A percentile compares a stretch with the other conserved stretches of the same genome.
These are phyloP conservation scores for Papilio machaon DNA, from an alignment of 1,140 invertebrate genomes.

Conservation along the genomic window DNA sequence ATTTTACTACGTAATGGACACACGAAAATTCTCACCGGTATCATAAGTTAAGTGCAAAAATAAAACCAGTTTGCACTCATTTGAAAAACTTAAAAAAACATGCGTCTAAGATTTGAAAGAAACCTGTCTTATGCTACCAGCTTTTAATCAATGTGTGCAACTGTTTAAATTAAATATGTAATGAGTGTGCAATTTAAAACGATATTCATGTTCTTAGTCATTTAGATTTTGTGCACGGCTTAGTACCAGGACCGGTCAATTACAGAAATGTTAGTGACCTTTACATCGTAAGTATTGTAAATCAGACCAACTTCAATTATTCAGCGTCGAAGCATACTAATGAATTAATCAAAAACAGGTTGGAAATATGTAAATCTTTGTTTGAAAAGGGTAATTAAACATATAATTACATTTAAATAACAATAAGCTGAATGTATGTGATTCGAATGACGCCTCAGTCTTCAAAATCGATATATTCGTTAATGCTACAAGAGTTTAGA, in stretches of 20 bases:
- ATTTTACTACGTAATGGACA: too few relatives aligned
- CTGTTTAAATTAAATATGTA: conserved; percentile 19
- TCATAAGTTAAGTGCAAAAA: conserved; percentile 3
- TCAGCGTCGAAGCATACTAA: background rate
- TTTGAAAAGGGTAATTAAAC: background rate
- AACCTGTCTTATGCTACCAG: background rate
- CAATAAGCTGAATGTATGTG: background rate
- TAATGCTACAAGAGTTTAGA: background rate
- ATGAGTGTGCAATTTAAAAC: conserved; percentile 17
- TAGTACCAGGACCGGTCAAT: background rate
- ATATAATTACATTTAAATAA: background rate
- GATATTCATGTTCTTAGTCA: background rate
- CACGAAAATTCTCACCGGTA: background rate
- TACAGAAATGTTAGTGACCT: conserved; percentile 13
- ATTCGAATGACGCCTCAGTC: background rate
- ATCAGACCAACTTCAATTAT: background rate
- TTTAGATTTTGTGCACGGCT: conserved; percentile 1
- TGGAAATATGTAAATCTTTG: background rate
- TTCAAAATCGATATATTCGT: background rate
- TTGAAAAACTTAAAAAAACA: background rate
- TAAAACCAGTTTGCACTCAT: background rate
- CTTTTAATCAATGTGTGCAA: conserved; percentile 19
- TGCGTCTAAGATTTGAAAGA: background rate
- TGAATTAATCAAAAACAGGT: background rate
- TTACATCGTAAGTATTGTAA: background rate